Evolutionary conservation across 2,797 vertebrate species (phyloP).

Genomic region (Thalassophryne amazonica): DNA sequence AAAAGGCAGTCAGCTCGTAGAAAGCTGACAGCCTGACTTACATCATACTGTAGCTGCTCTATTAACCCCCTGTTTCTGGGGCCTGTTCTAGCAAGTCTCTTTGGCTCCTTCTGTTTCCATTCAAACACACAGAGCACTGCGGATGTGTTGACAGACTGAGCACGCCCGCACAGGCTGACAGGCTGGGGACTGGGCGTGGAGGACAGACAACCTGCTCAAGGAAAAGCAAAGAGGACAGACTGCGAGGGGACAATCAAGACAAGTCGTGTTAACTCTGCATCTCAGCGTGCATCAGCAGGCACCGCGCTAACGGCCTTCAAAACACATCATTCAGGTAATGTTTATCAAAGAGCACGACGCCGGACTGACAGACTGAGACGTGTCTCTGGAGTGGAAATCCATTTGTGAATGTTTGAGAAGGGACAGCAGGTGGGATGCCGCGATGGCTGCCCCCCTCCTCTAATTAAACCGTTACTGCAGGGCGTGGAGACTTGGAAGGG

Average conservation of each 20-base stretch:
- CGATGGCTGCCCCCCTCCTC: conserved; percentile 53
- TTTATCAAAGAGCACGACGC: conserved; percentile 26
- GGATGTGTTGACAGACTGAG: conserved; percentile 71
- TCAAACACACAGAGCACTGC: conserved; percentile 53
- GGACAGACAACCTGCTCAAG: conserved; percentile 20
- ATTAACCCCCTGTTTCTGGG: conserved; percentile 50
- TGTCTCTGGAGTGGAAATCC: conserved; percentile 32
- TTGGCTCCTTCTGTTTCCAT: conserved; percentile 56
- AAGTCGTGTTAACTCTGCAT: conserved; percentile 40
- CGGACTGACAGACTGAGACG: conserved; percentile 23
- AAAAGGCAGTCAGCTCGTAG: conserved; percentile 40
- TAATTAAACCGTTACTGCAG: conserved; percentile 77
- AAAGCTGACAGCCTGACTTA: conserved; percentile 51
- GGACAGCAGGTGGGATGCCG: conserved; percentile 59
- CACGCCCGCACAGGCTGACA: conserved; percentile 56
- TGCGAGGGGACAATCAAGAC: conserved; percentile 40
- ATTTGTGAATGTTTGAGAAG: conserved; percentile 44
- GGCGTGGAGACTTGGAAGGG: conserved; percentile 64
- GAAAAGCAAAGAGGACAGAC: conserved; percentile 33
- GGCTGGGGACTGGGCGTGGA: conserved; percentile 27
- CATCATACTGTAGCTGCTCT: conserved; percentile 56
- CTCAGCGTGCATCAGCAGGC: conserved; percentile 35
- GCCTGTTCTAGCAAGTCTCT: conserved; percentile 47
- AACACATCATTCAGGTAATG: conserved; percentile 27
- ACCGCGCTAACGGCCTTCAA: conserved; percentile 37